Percentiles rank a stretch among this genome's conserved stretches.
phyloP scores from a whole-genome alignment of 2,797 vertebrate species.

The Siniperca scherzeri region DNA sequence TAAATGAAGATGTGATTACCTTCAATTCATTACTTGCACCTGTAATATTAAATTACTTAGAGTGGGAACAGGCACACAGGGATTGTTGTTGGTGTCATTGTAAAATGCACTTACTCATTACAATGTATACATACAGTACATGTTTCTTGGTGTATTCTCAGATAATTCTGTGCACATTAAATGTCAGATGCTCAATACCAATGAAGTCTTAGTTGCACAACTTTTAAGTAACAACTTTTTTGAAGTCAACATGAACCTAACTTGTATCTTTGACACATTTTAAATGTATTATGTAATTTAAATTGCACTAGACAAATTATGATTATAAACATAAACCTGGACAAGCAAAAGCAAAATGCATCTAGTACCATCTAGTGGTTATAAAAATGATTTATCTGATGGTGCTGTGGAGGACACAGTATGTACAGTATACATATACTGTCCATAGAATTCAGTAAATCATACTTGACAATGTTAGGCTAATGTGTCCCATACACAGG shows the following conservation, averaged over 20 bases:
- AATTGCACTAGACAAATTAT: slow-evolving; percentile 36
- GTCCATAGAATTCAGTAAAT: slow-evolving; percentile 45
- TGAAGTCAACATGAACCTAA: background rate
- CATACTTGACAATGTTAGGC: slow-evolving; percentile 39
- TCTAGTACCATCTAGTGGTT: slow-evolving; percentile 93
- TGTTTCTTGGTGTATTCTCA: background rate
- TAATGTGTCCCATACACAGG: slow-evolving; percentile 32
- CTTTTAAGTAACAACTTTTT: background rate
- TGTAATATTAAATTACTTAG: slow-evolving; percentile 31
- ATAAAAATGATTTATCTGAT: background rate
- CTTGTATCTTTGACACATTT: slow-evolving; percentile 8
- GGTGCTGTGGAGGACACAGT: background rate
- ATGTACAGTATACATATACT: background rate
- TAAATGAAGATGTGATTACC: slow-evolving; percentile 15
- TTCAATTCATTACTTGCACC: slow-evolving; percentile 31
- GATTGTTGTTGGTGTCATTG: background rate
- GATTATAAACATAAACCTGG: slow-evolving; percentile 25
- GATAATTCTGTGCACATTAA: background rate
- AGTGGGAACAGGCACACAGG: background rate
- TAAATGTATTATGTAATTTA: slow-evolving; percentile 61
- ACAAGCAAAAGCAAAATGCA: slow-evolving; percentile 71
- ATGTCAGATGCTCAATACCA: background rate
- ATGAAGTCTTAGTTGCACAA: background rate
- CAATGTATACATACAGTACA: background rate
- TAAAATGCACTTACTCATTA: background rate